phyloP scores from a whole-genome alignment of 92 coral and sea anemone species.

The Virgularia gustaviana region DNA sequence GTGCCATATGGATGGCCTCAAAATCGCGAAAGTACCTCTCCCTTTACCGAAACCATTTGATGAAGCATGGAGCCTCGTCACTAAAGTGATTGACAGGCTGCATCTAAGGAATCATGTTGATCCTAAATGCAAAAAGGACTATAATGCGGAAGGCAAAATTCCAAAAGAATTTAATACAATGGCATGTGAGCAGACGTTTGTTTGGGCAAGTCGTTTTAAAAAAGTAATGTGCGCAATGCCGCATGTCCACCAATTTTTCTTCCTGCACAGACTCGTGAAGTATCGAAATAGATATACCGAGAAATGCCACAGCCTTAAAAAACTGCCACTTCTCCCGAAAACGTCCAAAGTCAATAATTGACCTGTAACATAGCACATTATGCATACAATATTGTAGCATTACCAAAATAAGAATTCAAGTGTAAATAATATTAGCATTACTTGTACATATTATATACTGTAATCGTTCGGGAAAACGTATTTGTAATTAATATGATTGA shows the following conservation, averaged over 20 bases:
- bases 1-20: background rate
- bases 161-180: background rate
- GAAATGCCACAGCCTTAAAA: background rate
- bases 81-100: background rate
- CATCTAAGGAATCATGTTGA: too few relatives aligned
- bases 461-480: too few relatives aligned
- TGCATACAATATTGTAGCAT: background rate
- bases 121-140: background rate
- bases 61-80: background rate
- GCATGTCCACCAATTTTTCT: too few relatives aligned
- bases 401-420: background rate
- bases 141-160: background rate
- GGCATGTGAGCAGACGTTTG: background rate
- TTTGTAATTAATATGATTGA: too few relatives aligned
- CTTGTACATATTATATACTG: too few relatives aligned
- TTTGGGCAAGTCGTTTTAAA: too few relatives aligned
- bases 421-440: background rate
- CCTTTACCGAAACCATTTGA: background rate
- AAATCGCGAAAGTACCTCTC: background rate
- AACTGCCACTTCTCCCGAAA: background rate
- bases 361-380: background rate
- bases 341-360: background rate
- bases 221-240: too few relatives aligned
- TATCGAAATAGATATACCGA: too few relatives aligned
- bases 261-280: too few relatives aligned